Base-by-base conservation (phyloP, 2,888 invertebrate genomes). In the Erebia palarica region DNA sequence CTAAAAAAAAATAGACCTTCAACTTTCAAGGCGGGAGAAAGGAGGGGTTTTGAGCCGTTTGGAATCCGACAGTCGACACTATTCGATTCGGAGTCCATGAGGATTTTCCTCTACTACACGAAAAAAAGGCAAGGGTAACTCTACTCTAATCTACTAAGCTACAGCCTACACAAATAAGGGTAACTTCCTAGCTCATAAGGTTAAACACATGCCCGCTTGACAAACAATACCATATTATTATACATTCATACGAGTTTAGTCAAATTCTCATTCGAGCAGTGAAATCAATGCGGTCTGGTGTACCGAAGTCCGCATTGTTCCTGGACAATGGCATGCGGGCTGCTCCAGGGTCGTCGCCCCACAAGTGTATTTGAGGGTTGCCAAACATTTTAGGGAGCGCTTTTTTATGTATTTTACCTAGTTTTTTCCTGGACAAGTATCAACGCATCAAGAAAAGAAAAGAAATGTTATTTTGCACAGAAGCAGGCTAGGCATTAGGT, bases 321-420 rank as follows among this genome's bases (percentile, higher is more conserved):
- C 69, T 68, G 86, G 86, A 89, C 89, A 90, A 89, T 88, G 81
- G 84, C 81, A 89, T 89, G 89, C 89, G 90, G 89, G 89, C 69
- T 81, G 27, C 65, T 49, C 64, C 65, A 73, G 71, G 75, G 72
- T 75, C 72, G 71, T 64, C 72, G 75, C 69, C 74, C 69, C 63
- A 53, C 60, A 11, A 42, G 18, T 42, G 53, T 10, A 47, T 11
- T 47, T 16, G 27, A 67, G 67, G 67, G 67, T 67, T 59, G 58
- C 67, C 67, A 59, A 58, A 27, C 49, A n/a, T 27, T 27, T 21
- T 13, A 44, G 16, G 21, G 18, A 13, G 9, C 11, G 16, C 18
- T 18, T 55, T 55, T 55, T 55, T 18, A 55, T 18, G 18, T 36
- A 36, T 36, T 36, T 36, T 36, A 36, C 36, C 36, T 1, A 36